phyloP scores from a whole-genome alignment of 2,113 vertebrate species.

The Donacobius atricapilla region DNA sequence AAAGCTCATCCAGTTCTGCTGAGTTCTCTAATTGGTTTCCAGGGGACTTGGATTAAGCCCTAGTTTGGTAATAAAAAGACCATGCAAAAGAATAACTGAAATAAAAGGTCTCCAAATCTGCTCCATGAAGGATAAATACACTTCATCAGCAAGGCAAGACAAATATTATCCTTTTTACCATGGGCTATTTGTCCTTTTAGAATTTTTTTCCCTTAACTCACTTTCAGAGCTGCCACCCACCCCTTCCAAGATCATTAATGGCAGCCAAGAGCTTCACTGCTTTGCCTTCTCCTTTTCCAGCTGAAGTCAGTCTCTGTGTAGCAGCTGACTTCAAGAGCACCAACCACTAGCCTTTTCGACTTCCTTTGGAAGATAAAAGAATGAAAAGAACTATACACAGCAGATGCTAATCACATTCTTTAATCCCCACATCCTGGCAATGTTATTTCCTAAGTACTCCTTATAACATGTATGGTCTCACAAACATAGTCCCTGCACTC shows the following conservation, averaged over 20 bases:
- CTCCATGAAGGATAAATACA: neutral
- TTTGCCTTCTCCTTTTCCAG: neutral
- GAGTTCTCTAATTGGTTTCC: slow-evolving; percentile 34
- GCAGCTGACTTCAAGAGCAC: neutral
- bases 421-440: neutral
- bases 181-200: neutral
- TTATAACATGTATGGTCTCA: neutral
- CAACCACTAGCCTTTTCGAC: neutral
- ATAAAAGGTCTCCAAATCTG: neutral
- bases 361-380: neutral
- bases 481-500: neutral
- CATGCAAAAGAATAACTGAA: neutral
- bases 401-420: neutral
- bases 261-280: neutral
- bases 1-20: neutral
- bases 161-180: neutral
- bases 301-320: neutral
- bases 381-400: neutral
- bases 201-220: neutral
- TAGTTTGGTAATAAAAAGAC: neutral
- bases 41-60: neutral
- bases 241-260: neutral
- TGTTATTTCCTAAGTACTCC: neutral
- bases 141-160: slow-evolving; percentile 8
- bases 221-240: neutral